A percentile compares a stretch with the other conserved stretches of the same genome.
Evolutionary conservation across 2,113 vertebrate genomes (phyloP).

Genomic region (Laticauda laticaudata): DNA sequence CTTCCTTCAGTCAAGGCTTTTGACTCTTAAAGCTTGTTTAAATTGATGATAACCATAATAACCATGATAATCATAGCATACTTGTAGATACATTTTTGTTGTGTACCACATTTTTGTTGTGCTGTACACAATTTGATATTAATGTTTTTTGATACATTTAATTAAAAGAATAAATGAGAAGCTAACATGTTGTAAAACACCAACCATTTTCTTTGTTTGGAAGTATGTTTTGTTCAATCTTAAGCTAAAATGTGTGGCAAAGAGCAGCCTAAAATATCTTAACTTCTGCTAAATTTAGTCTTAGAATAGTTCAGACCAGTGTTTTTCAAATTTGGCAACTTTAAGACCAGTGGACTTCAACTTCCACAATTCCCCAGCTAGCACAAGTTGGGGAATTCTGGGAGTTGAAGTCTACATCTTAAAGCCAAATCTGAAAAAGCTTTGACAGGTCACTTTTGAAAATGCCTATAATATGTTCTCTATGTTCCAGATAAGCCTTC

Average conservation of each 20-base stretch:
- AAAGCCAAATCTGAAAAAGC: neutral
- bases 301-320: neutral
- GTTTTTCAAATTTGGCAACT: neutral
- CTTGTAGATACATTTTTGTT: neutral
- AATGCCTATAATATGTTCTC: neutral
- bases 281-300: neutral
- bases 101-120: neutral
- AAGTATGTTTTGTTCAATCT: neutral
- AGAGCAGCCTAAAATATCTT: neutral
- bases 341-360: neutral
- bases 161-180: neutral
- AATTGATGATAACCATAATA: neutral
- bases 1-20: constrained; percentile 38
- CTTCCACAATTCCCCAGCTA: neutral
- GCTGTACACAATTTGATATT: neutral
- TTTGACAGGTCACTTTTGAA: neutral
- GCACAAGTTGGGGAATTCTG: neutral
- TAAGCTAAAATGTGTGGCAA: neutral
- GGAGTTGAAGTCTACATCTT: neutral
- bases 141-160: neutral
- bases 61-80: neutral
- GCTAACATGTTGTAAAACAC: neutral
- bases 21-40: constrained; percentile 16
- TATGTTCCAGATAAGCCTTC: neutral
- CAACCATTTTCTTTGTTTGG: neutral